phyloP scores from a whole-genome alignment of 2,797 vertebrate species.

The Mormyrus proboscirostris region DNA sequence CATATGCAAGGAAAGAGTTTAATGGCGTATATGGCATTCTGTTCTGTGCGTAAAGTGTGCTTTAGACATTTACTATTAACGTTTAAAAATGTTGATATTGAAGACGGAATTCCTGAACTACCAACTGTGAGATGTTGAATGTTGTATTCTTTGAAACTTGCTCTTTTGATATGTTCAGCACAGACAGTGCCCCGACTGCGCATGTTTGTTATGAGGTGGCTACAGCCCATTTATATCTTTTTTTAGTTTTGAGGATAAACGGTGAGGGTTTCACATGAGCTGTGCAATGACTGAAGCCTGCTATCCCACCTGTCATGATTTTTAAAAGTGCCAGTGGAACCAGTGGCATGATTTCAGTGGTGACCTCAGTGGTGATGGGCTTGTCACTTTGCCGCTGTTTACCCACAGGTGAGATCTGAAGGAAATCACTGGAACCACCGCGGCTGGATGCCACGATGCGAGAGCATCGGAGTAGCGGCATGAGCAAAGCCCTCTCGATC shows the following conservation, averaged over 20 bases:
- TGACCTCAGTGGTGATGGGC: neutral
- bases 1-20: neutral
- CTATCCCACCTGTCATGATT: neutral
- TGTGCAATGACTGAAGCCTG: neutral
- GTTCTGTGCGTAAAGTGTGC: neutral
- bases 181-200: neutral
- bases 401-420: neutral
- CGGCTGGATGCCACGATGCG: neutral
- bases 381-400: neutral
- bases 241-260: neutral
- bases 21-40: neutral
- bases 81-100: neutral
- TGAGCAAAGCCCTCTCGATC: constrained; percentile 25
- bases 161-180: neutral
- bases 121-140: neutral
- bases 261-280: neutral
- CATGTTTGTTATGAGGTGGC: neutral
- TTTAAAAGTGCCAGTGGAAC: neutral
- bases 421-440: neutral
- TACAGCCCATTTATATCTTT: neutral
- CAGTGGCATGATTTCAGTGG: neutral
- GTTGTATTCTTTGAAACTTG: neutral
- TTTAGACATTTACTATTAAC: neutral
- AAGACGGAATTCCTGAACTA: neutral
- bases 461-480: constrained; percentile 11